A percentile compares a stretch with the other conserved stretches of the same genome.
Evolutionary conservation across 2,113 vertebrate species (phyloP).

Genomic region (Strigops habroptila): DNA sequence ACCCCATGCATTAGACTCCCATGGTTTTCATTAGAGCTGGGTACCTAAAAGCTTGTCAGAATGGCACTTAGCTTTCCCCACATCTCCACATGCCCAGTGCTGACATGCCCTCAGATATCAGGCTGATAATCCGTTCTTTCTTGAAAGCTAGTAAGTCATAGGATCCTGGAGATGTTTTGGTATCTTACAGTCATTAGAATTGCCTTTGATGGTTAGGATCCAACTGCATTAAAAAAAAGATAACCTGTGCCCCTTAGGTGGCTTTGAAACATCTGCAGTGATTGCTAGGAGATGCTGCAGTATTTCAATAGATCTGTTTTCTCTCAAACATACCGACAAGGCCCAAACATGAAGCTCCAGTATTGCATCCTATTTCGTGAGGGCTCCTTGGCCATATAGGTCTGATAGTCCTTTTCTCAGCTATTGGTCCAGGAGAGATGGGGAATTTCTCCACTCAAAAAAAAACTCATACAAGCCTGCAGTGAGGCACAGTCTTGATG

Average conservation of each 20-base stretch:
- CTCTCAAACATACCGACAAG: background rate
- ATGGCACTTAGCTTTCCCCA: background rate
- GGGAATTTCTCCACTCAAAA: background rate
- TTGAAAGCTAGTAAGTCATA: background rate
- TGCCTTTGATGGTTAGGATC: background rate
- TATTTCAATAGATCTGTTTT: background rate
- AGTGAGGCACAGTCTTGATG: background rate
- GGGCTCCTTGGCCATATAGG: background rate
- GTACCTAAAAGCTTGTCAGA: background rate
- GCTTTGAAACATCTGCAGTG: background rate
- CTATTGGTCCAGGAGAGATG: background rate
- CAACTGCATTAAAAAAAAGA: background rate
- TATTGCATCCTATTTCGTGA: background rate
- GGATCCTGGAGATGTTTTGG: background rate
- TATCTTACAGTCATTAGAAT: background rate
- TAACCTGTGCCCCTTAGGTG: background rate
- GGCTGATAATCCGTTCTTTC: background rate
- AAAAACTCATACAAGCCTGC: background rate
- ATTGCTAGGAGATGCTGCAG: background rate
- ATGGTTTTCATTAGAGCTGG: background rate
- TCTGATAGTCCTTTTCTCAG: background rate
- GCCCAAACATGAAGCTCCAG: background rate
- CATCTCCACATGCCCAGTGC: background rate
- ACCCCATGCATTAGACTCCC: background rate
- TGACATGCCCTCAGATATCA: background rate